Conservation (phyloP, 2,113 vertebrate genomes). For the Chloroceryle aenea region DNA sequence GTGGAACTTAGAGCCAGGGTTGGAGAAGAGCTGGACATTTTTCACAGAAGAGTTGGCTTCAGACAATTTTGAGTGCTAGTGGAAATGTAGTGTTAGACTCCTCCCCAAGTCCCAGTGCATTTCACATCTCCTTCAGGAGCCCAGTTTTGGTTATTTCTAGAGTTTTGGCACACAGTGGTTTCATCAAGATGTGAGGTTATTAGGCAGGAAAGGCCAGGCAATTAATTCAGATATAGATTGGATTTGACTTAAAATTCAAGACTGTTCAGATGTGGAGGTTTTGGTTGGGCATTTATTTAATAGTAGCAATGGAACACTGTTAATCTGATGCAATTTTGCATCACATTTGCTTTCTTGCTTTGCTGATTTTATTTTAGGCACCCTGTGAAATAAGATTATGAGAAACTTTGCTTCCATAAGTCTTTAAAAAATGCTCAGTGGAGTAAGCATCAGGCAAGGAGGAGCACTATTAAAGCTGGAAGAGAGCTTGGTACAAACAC, state of each 20-base stretch:
- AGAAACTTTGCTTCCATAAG: background rate
- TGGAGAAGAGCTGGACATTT: background rate
- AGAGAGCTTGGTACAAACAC: background rate
- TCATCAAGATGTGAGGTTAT: background rate
- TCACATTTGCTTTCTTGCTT: background rate
- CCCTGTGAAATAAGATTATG: background rate
- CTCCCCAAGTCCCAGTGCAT: background rate
- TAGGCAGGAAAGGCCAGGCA: background rate
- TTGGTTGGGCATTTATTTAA: background rate
- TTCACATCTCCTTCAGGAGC: background rate
- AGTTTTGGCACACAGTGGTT: background rate
- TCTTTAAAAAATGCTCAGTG: background rate
- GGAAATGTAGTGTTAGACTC: background rate
- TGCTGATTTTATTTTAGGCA: slow-evolving; percentile 8
- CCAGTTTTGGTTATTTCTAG: slow-evolving; percentile 5
- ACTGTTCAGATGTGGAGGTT: background rate
- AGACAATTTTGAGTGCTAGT: background rate
- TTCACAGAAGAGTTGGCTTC: background rate
- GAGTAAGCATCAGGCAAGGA: background rate
- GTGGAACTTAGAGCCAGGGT: background rate
- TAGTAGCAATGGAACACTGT: background rate
- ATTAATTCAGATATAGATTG: background rate
- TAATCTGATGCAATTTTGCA: background rate
- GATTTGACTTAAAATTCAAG: background rate
- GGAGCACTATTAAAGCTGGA: background rate